These are phyloP conservation scores for Salvator merianae DNA, from an alignment of 2,113 vertebrate species.

Conservation along the genomic window DNA sequence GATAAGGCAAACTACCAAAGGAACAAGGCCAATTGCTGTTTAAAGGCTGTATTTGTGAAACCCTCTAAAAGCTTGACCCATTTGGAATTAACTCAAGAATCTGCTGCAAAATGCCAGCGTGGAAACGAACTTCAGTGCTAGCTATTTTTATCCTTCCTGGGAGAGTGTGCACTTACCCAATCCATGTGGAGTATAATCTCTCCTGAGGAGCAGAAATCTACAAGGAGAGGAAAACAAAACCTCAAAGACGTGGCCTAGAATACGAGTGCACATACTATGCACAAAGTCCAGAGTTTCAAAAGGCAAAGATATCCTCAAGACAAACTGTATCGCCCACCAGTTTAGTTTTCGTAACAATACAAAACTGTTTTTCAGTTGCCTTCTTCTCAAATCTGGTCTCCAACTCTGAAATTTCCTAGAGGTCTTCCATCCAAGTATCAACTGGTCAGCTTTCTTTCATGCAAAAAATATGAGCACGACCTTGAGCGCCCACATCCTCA, in stretches of 20 bases:
- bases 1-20: neutral
- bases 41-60: neutral
- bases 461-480: too few species aligned
- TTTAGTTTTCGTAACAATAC: too few species aligned
- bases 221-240: neutral
- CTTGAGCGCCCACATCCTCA: conserved; percentile 41
- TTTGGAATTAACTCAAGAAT: neutral
- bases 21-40: neutral
- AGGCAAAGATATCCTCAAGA: too few species aligned
- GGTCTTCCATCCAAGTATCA: too few species aligned
- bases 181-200: conserved; percentile 91
- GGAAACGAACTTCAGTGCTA: neutral
- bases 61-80: neutral
- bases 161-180: conserved; percentile 78
- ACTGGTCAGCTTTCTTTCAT: too few species aligned
- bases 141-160: neutral
- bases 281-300: too few species aligned
- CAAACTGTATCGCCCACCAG: too few species aligned
- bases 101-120: too few species aligned
- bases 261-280: neutral
- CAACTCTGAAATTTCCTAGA: too few species aligned
- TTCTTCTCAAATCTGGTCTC: too few species aligned
- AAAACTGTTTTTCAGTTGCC: too few species aligned
- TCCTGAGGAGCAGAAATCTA: conserved; percentile 92
- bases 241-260: neutral